Evolutionary conservation across 2,113 vertebrate species (phyloP).

Genomic region (Pteruthius melanotis): DNA sequence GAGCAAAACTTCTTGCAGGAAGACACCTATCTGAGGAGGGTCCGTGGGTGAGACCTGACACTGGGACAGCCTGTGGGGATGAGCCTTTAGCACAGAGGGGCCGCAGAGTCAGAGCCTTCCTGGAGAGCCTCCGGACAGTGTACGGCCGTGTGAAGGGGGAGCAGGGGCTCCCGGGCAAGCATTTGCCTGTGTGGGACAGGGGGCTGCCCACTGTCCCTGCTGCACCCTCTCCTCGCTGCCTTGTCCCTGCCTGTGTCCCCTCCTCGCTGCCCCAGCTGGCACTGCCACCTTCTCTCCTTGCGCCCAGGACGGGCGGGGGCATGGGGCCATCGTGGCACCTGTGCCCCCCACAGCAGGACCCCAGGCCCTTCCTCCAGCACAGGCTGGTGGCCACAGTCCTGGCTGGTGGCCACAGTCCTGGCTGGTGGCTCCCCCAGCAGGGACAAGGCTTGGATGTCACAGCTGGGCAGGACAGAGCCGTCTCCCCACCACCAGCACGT

Average conservation of each 20-base stretch:
- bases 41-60: neutral
- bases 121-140: neutral
- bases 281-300: neutral
- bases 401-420: neutral
- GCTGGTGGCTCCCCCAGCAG: neutral
- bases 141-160: fast-evolving
- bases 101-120: neutral
- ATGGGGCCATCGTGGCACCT: neutral
- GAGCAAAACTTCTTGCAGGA: conserved; percentile 56
- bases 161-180: neutral
- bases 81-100: neutral
- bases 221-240: neutral
- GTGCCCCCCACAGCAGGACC: neutral
- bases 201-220: neutral
- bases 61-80: neutral
- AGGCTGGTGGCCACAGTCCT: fast-evolving
- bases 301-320: fast-evolving
- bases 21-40: conserved; percentile 26
- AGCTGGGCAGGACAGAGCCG: fast-evolving
- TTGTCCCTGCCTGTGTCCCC: neutral
- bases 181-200: neutral
- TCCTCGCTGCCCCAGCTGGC: neutral
- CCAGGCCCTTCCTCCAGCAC: neutral
- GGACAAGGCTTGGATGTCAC: neutral
- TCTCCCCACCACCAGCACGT: fast-evolving